Base-by-base conservation (phyloP, 2,113 vertebrate species). In the Bufo bufo region DNA sequence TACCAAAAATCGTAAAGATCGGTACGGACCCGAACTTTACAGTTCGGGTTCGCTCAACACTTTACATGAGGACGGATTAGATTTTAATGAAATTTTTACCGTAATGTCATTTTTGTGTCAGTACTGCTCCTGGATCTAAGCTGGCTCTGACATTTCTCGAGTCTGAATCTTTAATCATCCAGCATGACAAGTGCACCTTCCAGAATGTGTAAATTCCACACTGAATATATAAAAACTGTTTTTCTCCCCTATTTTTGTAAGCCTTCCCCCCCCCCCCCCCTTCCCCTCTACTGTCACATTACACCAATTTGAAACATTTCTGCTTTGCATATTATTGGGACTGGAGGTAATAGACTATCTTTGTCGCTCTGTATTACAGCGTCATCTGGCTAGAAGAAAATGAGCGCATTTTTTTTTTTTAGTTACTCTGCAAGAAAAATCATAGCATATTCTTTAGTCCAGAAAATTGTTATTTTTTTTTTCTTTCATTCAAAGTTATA, bases 351-450 rank as follows among this genome's bases (percentile, higher is more conserved):
- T 50, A 47, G 43, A 74, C 71, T 74, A 19, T 14, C 71, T 74
- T 74, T 74, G 43, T 74, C 45, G 69, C 16, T 45, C 45, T 12
- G 69, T 16, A 72, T 72, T 72, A 72, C 71, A 74, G 43, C 71
- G 17, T 14, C 69, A 74, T 74, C 33, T 74, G 14, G 47, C 71
- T 74, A 74, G 33, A 74, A 47, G 72, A 75, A 75, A 75, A 75
- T 72, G 45, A 75, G 45, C 1, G 10, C 3, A 19, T 75, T 75
- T 50, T 71, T 71, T 75, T 75, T 50, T 75, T 65, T 61, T 0
- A 19, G 43, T 17, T 47, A 50, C 47, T 49, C 47, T 20, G 17
- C 72, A 49, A 49, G 72, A 20, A 20, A 49, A 20, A 49, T 75
- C 2, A 13, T 75, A 75, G 20, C 8, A 75, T 74, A 47, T 50